A percentile compares a stretch with the other conserved stretches of the same genome.
phyloP scores from a whole-genome alignment of 2,797 vertebrate genomes.

The Iguana delicatissima region DNA sequence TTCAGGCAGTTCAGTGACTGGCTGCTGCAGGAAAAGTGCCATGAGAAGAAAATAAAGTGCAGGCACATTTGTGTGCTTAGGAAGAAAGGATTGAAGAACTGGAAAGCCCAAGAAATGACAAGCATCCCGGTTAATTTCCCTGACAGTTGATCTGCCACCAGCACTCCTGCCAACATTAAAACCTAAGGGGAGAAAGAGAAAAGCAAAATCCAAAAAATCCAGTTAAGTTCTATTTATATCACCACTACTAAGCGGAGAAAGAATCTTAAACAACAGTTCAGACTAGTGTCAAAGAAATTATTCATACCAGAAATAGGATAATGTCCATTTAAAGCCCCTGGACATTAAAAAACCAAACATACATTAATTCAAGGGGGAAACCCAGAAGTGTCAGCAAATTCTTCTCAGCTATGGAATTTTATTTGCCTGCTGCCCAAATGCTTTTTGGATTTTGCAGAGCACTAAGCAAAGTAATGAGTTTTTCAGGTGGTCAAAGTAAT shows the following conservation, averaged over 20 bases:
- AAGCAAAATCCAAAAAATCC: constrained; percentile 9
- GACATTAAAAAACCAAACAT: background rate
- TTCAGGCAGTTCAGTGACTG: constrained; percentile 95
- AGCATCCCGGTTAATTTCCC: constrained; percentile 97
- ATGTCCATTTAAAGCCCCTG: background rate
- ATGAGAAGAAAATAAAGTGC: constrained; percentile 98
- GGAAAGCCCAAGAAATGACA: constrained; percentile 97
- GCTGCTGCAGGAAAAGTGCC: constrained; percentile 98
- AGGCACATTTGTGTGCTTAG: constrained; percentile 97
- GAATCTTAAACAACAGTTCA: background rate
- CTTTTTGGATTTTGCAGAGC: background rate
- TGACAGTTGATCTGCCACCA: constrained; percentile 90
- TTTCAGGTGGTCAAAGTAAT: background rate
- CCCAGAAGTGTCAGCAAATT: too few species aligned
- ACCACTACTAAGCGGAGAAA: background rate
- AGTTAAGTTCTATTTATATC: background rate
- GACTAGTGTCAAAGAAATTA: background rate
- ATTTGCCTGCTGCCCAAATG: background rate
- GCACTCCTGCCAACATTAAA: constrained; percentile 97
- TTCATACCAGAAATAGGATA: background rate
- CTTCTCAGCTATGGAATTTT: background rate
- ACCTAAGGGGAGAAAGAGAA: constrained; percentile 76
- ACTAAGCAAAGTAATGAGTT: background rate
- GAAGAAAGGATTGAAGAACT: constrained; percentile 93
- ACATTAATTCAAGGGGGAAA: background rate